These are phyloP conservation scores for Campopleginae sp. DNA, from an alignment of 2,888 invertebrate species.

Conservation along the genomic window DNA sequence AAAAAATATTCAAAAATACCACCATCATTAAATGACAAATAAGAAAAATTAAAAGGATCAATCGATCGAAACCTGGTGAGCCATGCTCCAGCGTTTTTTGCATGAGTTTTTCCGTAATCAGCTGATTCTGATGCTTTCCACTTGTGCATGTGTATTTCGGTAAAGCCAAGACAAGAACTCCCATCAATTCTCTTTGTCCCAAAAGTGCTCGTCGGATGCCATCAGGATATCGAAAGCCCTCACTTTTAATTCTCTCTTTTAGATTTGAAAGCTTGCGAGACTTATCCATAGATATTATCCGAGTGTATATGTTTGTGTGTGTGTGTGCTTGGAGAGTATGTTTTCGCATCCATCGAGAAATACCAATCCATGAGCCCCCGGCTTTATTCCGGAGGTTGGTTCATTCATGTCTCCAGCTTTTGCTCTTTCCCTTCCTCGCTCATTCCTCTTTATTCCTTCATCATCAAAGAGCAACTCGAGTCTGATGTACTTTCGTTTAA, in stretches of 20 bases:
- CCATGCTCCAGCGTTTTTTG: no score
- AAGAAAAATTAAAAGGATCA: neutral
- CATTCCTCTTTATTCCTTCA: constrained; percentile 48
- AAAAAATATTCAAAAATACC: neutral
- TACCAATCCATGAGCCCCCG: constrained; percentile 64
- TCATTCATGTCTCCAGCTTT: constrained; percentile 12
- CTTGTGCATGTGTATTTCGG: constrained; percentile 19
- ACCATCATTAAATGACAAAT: no score
- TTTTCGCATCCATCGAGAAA: constrained; percentile 66
- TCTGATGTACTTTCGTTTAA: constrained; percentile 44
- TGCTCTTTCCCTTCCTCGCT: constrained; percentile 23
- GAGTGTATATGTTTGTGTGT: neutral
- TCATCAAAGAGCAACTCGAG: constrained; percentile 61
- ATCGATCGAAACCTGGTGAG: neutral
- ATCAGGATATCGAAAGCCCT: constrained; percentile 51
- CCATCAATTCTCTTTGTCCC: constrained; percentile 50
- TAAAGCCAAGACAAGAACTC: constrained; percentile 36
- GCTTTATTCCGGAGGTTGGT: constrained; percentile 59
- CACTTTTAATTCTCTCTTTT: constrained; percentile 46
- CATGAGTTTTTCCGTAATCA: neutral
- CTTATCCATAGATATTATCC: constrained; percentile 31
- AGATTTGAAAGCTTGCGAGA: constrained; percentile 48
- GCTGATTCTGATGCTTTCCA: neutral
- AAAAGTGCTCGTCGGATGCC: constrained; percentile 58
- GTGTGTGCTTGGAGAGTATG: neutral